Percentiles rank a stretch among this genome's conserved stretches.
phyloP scores from a whole-genome alignment of 2,113 vertebrate genomes.

The Zosterops borbonicus region DNA sequence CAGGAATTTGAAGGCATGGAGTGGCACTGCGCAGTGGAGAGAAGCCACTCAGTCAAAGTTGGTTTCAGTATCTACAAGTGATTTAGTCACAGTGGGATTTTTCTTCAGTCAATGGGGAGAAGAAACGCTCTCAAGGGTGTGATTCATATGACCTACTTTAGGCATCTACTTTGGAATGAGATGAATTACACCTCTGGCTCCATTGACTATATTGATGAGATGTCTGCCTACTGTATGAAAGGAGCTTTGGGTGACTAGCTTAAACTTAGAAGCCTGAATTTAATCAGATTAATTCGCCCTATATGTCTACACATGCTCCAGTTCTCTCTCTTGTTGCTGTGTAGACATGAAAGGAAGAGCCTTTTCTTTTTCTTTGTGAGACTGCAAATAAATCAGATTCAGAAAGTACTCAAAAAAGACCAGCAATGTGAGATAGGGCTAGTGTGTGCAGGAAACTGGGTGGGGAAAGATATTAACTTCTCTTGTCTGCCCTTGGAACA shows the following conservation, averaged over 20 bases:
- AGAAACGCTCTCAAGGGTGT: not conserved
- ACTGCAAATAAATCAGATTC: constrained; percentile 15
- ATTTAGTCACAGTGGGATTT: not conserved
- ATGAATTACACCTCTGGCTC: constrained; percentile 49
- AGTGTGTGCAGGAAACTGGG: not conserved
- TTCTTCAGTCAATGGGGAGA: not conserved
- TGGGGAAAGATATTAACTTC: not conserved
- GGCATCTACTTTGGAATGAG: constrained; percentile 28
- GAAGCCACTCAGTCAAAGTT: not conserved
- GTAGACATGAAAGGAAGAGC: not conserved
- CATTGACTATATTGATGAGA: constrained; percentile 63
- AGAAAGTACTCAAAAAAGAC: not conserved
- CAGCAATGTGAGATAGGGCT: not conserved
- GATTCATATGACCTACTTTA: constrained; percentile 49
- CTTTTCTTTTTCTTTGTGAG: not conserved
- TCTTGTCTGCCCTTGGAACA: not conserved
- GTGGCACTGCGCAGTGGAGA: not conserved
- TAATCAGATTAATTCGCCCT: constrained; percentile 41
- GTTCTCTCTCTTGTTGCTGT: not conserved
- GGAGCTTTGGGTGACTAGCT: constrained; percentile 49
- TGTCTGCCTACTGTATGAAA: constrained; percentile 22
- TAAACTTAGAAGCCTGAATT: constrained; percentile 43
- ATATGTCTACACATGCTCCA: not conserved
- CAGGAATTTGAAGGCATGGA: accelerated
- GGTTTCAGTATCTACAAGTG: not conserved